phyloP scores from a whole-genome alignment of 2,113 vertebrate species.

The Pachycephala philippinensis region DNA sequence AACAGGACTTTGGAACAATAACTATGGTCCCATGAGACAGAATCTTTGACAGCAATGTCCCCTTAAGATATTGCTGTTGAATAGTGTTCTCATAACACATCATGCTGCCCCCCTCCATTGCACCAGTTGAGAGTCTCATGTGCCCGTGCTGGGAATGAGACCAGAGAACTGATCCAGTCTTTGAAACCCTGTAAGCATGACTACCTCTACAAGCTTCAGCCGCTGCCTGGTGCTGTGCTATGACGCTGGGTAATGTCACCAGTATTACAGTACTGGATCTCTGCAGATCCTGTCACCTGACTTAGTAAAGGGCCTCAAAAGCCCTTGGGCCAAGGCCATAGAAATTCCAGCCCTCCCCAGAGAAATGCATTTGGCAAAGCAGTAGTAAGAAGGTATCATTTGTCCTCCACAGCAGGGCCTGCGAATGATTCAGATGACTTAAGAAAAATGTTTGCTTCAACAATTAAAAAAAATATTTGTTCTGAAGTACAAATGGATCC shows the following conservation, averaged over 20 bases:
- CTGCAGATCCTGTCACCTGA: background rate
- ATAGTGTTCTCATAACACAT: background rate
- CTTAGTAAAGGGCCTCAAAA: background rate
- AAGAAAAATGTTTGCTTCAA: background rate
- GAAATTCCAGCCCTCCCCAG: background rate
- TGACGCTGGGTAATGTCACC: background rate
- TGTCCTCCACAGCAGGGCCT: background rate
- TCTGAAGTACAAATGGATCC: background rate
- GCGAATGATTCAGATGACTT: background rate
- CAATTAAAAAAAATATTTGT: background rate
- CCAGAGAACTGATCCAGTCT: background rate
- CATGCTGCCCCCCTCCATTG: background rate
- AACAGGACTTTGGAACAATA: background rate
- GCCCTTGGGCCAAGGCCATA: background rate
- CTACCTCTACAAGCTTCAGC: background rate
- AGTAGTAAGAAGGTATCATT: background rate
- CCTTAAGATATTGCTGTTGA: background rate
- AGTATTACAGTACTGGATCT: rapidly evolving
- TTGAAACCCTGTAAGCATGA: background rate
- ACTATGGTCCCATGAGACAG: background rate
- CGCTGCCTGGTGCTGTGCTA: background rate
- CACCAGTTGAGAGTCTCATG: background rate
- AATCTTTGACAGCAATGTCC: background rate
- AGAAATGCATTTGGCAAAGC: background rate
- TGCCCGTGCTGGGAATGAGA: rapidly evolving